Percentiles rank a stretch among this genome's conserved stretches.
These are phyloP conservation scores for Dasyurus viverrinus DNA, from an alignment of 2,113 vertebrate genomes.

Conservation along the genomic window DNA sequence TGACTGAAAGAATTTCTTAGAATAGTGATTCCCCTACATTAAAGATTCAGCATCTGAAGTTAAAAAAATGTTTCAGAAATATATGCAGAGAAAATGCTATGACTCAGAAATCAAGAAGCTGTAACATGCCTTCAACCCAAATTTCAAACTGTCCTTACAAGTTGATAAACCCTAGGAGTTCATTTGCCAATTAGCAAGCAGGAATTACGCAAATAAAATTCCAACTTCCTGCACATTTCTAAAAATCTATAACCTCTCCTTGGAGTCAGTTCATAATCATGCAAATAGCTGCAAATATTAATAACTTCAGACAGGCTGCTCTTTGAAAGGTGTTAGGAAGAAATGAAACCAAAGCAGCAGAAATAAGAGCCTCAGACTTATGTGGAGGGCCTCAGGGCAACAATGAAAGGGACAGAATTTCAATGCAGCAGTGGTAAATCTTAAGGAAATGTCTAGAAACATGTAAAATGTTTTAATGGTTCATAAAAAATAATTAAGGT, in stretches of 20 bases:
- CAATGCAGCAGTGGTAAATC: slow-evolving; percentile 41
- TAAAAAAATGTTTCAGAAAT: not conserved
- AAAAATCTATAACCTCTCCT: slow-evolving; percentile 32
- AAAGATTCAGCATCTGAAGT: not conserved
- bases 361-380: slow-evolving; percentile 35
- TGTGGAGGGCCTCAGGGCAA: slow-evolving; percentile 2
- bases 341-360: slow-evolving; percentile 35
- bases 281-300: slow-evolving; percentile 38
- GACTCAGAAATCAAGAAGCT: slow-evolving; percentile 9
- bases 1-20: not conserved
- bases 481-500: slow-evolving; percentile 62
- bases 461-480: slow-evolving; percentile 49
- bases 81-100: not conserved
- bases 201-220: slow-evolving; percentile 33
- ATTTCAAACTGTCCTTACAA: slow-evolving; percentile 34
- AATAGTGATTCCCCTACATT: not conserved
- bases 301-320: slow-evolving; percentile 26
- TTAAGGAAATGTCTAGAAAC: slow-evolving; percentile 59
- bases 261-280: slow-evolving; percentile 46
- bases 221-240: slow-evolving; percentile 11
- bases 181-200: slow-evolving; percentile 13
- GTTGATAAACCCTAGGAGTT: slow-evolving; percentile 42
- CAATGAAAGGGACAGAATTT: slow-evolving; percentile 61
- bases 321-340: slow-evolving; percentile 49
- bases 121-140: slow-evolving; percentile 36